A percentile compares a stretch with the other conserved stretches of the same genome.
These are phyloP conservation scores for Caracal caracal DNA, from an alignment of 2,113 vertebrate species.

Conservation along the genomic window DNA sequence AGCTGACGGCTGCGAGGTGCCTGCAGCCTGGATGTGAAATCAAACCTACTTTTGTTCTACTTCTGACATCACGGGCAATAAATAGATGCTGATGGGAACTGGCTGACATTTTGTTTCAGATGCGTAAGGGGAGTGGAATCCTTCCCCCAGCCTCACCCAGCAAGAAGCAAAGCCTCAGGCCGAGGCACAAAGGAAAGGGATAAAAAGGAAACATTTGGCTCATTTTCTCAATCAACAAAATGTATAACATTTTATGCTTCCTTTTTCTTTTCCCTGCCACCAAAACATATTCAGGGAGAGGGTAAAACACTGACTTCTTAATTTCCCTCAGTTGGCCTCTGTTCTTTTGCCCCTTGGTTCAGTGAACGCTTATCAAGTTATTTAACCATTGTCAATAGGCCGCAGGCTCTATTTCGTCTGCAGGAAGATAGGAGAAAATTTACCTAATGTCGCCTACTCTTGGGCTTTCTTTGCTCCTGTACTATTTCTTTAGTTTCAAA, in stretches of 20 bases:
- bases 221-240: conserved; percentile 49
- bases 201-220: conserved; percentile 32
- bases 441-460: background rate
- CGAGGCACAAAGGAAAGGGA: background rate
- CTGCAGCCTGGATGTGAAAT: conserved; percentile 23
- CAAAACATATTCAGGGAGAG: background rate
- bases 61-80: conserved; percentile 73
- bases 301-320: background rate
- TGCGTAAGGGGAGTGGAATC: conserved; percentile 60
- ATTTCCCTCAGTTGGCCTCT: background rate
- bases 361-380: background rate
- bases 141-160: background rate
- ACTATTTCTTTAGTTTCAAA: background rate
- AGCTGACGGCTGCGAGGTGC: background rate
- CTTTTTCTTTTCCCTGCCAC: conserved; percentile 10
- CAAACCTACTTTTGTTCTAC: conserved; percentile 42
- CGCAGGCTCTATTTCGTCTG: background rate
- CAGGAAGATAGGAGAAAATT: background rate
- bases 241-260: background rate
- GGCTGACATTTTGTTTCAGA: conserved; percentile 75
- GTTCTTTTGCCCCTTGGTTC: background rate
- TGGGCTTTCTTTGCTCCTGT: background rate
- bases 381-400: background rate
- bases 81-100: conserved; percentile 53
- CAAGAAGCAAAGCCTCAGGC: background rate